phyloP scores from a whole-genome alignment of 2,113 vertebrate genomes.

The Urocynchramus pylzowi region DNA sequence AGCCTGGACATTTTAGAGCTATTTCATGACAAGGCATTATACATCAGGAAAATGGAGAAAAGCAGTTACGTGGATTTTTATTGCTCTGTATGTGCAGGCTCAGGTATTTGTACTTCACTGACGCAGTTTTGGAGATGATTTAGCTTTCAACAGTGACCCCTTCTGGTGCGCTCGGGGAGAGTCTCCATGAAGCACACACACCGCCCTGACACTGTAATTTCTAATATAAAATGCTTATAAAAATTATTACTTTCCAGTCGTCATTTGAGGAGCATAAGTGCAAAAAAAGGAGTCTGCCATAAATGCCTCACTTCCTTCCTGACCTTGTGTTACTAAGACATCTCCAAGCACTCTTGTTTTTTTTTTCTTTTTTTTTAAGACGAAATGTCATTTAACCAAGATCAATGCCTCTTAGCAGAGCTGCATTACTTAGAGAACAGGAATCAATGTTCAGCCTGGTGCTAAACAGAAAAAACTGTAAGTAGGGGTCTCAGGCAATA shows the following conservation, averaged over 20 bases:
- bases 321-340: neutral
- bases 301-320: neutral
- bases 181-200: too few species aligned
- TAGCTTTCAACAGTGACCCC: slow-evolving; percentile 54
- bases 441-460: neutral
- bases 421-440: neutral
- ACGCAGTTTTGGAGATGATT: neutral
- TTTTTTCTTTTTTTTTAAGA: neutral
- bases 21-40: neutral
- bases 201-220: neutral
- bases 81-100: neutral
- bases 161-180: neutral
- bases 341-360: neutral
- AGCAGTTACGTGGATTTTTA: neutral
- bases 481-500: neutral
- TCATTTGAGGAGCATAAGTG: neutral
- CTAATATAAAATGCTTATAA: neutral
- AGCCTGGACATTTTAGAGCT: neutral
- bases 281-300: neutral
- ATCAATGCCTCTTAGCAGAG: slow-evolving; percentile 31
- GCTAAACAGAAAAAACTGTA: neutral
- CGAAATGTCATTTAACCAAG: neutral
- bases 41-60: neutral
- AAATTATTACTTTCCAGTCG: neutral
- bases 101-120: neutral